Percentiles rank a stretch among this genome's conserved stretches.
phyloP scores from a whole-genome alignment of 2,797 vertebrate genomes.

The Lacerta agilis region DNA sequence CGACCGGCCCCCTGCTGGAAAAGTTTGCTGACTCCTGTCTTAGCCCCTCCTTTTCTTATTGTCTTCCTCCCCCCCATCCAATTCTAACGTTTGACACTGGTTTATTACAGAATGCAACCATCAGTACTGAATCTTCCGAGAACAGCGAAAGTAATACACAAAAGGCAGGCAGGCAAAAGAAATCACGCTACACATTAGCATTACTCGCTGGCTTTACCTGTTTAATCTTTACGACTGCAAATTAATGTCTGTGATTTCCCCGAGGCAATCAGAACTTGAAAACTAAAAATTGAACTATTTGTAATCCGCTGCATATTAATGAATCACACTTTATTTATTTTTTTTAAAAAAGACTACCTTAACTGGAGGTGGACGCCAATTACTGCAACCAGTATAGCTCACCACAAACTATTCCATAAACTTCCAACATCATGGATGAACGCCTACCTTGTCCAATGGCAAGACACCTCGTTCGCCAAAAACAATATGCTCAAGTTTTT shows the following conservation, averaged over 20 bases:
- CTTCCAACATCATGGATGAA: neutral
- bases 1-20: neutral
- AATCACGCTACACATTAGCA: neutral
- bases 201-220: constrained; percentile 1
- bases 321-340: neutral
- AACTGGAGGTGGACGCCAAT: neutral
- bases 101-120: neutral
- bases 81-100: neutral
- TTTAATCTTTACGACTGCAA: constrained; percentile 20
- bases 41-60: neutral
- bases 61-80: neutral
- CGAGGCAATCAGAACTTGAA: neutral
- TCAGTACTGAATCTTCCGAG: neutral
- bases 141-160: neutral
- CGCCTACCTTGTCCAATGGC: neutral
- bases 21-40: too few relatives aligned
- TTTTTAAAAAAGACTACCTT: neutral
- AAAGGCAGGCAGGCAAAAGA: neutral
- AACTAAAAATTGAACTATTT: neutral
- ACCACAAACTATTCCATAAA: neutral
- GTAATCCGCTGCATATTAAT: constrained; percentile 1
- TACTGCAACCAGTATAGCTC: neutral
- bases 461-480: neutral
- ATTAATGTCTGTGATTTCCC: constrained; percentile 16
- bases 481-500: neutral